Conservation (phyloP, 2,797 vertebrate genomes). For the Macropodus opercularis region DNA sequence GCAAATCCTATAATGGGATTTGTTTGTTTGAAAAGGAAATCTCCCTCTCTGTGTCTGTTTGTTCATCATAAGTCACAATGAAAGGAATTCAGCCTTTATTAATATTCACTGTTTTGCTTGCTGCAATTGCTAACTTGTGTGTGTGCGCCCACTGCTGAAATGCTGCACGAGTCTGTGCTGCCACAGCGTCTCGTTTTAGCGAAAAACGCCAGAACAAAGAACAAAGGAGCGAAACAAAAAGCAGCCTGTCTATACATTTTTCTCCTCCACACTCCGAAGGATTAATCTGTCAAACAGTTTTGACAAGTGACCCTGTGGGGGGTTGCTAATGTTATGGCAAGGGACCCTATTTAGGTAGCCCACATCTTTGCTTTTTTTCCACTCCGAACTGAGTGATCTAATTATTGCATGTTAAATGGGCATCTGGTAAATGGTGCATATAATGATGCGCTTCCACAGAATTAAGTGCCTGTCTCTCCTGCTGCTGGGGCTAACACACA, state of each 20-base stretch:
- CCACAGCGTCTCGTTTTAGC: constrained; percentile 4
- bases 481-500: constrained; percentile 82
- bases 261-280: constrained; percentile 67
- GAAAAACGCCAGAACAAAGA: constrained; percentile 46
- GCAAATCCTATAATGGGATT: constrained; percentile 35
- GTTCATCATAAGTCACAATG: constrained; percentile 21
- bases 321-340: constrained; percentile 81
- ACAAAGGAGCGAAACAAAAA: constrained; percentile 57
- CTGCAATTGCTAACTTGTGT: constrained; percentile 8
- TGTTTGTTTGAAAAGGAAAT: constrained; percentile 26
- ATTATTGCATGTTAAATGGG: constrained; percentile 91
- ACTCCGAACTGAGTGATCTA: constrained; percentile 82
- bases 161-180: neutral
- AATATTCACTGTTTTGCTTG: constrained; percentile 23
- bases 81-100: constrained; percentile 1
- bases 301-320: constrained; percentile 82
- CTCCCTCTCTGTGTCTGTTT: constrained; percentile 7
- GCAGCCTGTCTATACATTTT: constrained; percentile 45
- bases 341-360: constrained; percentile 79
- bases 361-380: constrained; percentile 55
- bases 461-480: constrained; percentile 84
- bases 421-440: constrained; percentile 88
- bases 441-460: constrained; percentile 87
- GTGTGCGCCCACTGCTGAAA: neutral
- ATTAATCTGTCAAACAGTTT: constrained; percentile 82